Base-by-base conservation (phyloP, 2,113 vertebrate genomes). In the Microtus montanus region DNA sequence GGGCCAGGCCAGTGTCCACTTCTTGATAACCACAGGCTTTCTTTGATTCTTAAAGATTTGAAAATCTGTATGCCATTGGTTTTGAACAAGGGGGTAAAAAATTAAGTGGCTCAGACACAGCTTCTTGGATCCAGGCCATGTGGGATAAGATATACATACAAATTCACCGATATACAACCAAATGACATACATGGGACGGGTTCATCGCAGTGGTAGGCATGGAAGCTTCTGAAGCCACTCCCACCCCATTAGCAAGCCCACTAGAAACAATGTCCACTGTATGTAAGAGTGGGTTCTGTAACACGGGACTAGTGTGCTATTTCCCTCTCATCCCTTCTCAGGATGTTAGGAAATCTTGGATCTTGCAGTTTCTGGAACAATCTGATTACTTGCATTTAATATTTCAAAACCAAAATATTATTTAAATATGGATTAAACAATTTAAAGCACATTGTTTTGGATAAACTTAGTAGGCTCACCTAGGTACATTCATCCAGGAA, bases 281-380 rank as follows among this genome's bases (percentile, higher is more conserved):
- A 30, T 26, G 0, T 28, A 20, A 5, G 38, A 78, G 6, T 13
- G 49, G 24, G 75, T 90, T 92, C 63, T 79, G 28, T n/a, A 89
- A 19, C 80, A 35, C 2, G 11, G 1, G 10, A 49, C 54, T 8
- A 49, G 22, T 24, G 9, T 2, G 2, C 6, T 13, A 3, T 8
- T 6, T 30, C 47, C 12, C 26, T 11, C 14, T 7, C 30, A n/a
- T 79, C 52, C 24, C 24, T 38, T 92, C 84, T 70, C 33, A 91
- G 64, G 52, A 22, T 22, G 54, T 8, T 94, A 41, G 73, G 33
- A 70, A 87, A 44, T 74, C 26, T 9, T 75, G 33, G 41, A 70
- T 93, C 49, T 78, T 87, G 52, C 35, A 90, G 68, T 38, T 88
- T 38, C 33, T 74, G 7, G 28, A 85, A 89, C 20, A 75, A 66